Base-by-base conservation (phyloP, 1,140 invertebrate species). In the Ostrea edulis region DNA sequence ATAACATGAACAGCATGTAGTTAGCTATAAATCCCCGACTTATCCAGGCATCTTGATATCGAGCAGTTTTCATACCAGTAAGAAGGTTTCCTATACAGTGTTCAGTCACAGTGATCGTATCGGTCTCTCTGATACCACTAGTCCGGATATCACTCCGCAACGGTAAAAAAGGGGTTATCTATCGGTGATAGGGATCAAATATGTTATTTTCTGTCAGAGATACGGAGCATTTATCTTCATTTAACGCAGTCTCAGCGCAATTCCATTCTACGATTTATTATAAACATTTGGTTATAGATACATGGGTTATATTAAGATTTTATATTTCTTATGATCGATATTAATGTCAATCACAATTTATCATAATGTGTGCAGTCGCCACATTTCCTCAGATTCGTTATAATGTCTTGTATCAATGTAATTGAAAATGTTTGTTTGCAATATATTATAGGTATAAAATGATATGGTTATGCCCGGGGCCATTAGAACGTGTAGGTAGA, bases 321-420 rank as follows among this genome's bases (percentile, higher is more conserved):
- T 5, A 44, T 44, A 44, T 44, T 44, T 44, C 35, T 44, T 44
- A 44, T 44, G 35, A 44, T 44, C 35, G 35, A 62, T 62, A 62
- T 62, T 17, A 20, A 62, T 62, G 17, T 62, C 55, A n/a, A 62
- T 62, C 17, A 62, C 17, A 62, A 17, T 20, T 62, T n/a, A 77
- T 77, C 11, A 77, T 77, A 77, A 77, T 14, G 25, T 77, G 8
- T 14, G 25, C 8, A 71, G 22, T 71, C 65, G 0, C 68, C 68
- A 77, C 25, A 35, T 77, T 44, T 71, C 29, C 68, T 71, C 12
- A 3, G 68, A 17, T 71, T 71, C 22, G 25, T 71, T 71, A 29
- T 35, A 22, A 77, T 77, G 68, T 77, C 25, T 77, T 77, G 25
- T 77, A 77, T 77, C 68, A 77, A 77, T 77, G 8, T 77, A 77